Conservation (phyloP, 30 jellyfish, hydroid and myxozoan species). For the Cassiopea andromeda region DNA sequence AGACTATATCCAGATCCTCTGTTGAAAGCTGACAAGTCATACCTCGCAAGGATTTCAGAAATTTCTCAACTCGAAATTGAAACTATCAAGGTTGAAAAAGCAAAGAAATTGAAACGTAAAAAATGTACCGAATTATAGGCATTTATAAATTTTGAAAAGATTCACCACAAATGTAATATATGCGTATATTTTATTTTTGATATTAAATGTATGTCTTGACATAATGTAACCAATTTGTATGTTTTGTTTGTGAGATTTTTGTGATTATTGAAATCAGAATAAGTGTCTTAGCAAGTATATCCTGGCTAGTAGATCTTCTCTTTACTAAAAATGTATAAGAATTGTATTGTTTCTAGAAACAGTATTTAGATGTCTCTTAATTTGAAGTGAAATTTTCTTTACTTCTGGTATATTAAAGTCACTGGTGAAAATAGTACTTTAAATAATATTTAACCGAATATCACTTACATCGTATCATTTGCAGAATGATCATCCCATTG, state of each 20-base stretch:
- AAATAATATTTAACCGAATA: no score
- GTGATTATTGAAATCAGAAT: no score
- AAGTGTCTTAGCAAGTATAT: background rate
- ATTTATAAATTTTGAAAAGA: background rate
- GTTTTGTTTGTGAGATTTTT: background rate
- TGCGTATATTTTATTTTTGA: background rate
- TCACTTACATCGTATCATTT: no score
- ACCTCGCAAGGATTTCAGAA: slow-evolving; percentile 42
- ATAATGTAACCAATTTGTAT: background rate
- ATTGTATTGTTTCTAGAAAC: background rate
- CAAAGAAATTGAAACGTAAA: slow-evolving; percentile 17
- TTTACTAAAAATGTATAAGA: background rate
- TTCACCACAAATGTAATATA: background rate
- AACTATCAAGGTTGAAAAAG: slow-evolving; percentile 37
- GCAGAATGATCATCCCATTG: no score
- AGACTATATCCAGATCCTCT: slow-evolving; percentile 40
- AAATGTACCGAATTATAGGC: background rate
- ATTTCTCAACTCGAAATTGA: slow-evolving; percentile 44
- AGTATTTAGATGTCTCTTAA: no score
- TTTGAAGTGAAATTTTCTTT: no score
- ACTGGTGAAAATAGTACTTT: no score
- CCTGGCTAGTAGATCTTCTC: background rate
- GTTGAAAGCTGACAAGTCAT: slow-evolving; percentile 33
- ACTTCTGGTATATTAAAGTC: no score
- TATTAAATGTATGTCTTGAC: background rate